Base-by-base conservation (phyloP, 1,140 invertebrate species). In the Elysia chlorotica region DNA sequence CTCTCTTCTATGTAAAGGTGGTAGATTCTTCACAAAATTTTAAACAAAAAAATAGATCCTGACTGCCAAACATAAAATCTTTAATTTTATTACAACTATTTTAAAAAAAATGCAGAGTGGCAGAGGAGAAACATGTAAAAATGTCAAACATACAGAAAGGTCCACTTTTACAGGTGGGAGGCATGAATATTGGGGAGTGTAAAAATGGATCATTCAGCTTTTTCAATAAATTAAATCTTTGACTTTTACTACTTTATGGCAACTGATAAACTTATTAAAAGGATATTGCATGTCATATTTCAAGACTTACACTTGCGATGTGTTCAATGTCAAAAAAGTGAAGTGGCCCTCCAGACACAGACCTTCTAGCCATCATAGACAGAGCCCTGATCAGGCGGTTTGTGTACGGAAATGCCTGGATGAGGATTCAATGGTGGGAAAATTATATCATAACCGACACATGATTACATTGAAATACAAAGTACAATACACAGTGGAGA, bases 281-380 rank as follows among this genome's bases (percentile, higher is more conserved):
- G 19, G 10, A 23, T 30, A 59, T 23, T 59, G 56, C 6, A 25
- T 31, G 38, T 56, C 36, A 56, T 38, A 28, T 65, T 21, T 56
- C 56, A 56, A 31, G 57, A 79, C 83, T 82, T 80, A 87, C 87
- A 77, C 86, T 81, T 25, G 73, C 63, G 10, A 84, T 80, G 23
- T 88, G 83, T 71, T 90, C 88, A 23, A 91, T 86, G 75, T 90
- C 88, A 76, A 91, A 89, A 81, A 88, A 90, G 73, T 88, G 83
- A 35, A 86, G 78, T 37, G 89, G 88, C 14, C 82, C 82, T 57
- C 86, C 80, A 57, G 78, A 82, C 10, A 84, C 85, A 61, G 86
- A 86, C 76, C 85, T 81, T 61, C 87, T 81, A 3, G 89, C 88
- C 80, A 90, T 88, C 0, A 83, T 84, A 4, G 88, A 88, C 31